Evolutionary conservation across 2,113 vertebrate genomes (phyloP), one percentile per base, ranked within the genome.

Genomic region (Tamias sibiricus): DNA sequence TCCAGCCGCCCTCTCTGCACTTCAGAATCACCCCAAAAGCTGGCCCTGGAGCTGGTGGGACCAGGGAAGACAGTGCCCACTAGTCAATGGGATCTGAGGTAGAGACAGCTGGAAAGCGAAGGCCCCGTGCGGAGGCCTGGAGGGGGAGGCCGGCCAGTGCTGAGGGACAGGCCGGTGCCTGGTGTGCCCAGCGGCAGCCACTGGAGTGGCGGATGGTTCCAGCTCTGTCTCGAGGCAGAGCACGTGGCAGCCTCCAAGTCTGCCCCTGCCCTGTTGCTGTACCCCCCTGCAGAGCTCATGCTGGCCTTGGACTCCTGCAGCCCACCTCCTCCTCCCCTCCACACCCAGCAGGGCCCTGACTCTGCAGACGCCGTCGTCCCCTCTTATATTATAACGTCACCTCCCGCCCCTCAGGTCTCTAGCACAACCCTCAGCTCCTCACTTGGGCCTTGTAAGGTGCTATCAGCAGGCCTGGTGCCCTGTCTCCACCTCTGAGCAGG

Each of bases 161-260:
- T 44, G 81, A 54, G 44, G 0, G 2, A 5, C 16, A 20, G 35
- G 30, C 4, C 4, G 16, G 22, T 1, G 0, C 37, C 1, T 0
- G 8, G 0, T 0, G 0, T 3, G n/a, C n/a, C n/a, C 0, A 20
- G 10, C 2, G 26, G 20, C 17, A 0, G 37, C 30, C 44, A 1
- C 13, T 26, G 10, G 24, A 30, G 16, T 13, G 8, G 0, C 90
- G 3, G 0, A 0, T 0, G 0, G 17, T 44, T 68, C 32, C 3
- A 12, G 71, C 64, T 91, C 87, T 49, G n/a, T 4, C 49, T 8
- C 14, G 13, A 62, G 62, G 11, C 22, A 49, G 8, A 44, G 37
- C 62, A 17, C 22, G 6, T 35, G 7, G 40, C n/a, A 9, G 19
- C n/a, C n/a, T n/a, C n/a, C n/a, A n/a, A n/a, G n/a, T n/a, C n/a